A percentile compares a stretch with the other conserved stretches of the same genome.
phyloP scores from a whole-genome alignment of 2,797 vertebrate genomes.

The Coluber constrictor region DNA sequence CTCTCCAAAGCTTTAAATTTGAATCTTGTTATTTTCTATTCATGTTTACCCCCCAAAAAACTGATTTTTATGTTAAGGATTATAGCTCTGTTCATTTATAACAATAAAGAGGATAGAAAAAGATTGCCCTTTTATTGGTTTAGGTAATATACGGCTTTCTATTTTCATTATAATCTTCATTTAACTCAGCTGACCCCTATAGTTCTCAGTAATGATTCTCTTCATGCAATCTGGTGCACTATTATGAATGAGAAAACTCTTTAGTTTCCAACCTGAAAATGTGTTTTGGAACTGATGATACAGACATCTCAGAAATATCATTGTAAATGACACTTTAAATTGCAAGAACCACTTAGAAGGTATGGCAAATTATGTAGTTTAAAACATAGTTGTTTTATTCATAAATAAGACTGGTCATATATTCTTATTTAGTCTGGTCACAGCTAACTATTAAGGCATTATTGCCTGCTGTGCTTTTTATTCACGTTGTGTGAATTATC shows the following conservation, averaged over 20 bases:
- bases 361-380: neutral
- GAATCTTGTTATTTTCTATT: neutral
- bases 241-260: neutral
- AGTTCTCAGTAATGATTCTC: conserved; percentile 7
- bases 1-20: neutral
- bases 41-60: neutral
- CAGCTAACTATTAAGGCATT: neutral
- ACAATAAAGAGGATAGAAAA: conserved; percentile 34
- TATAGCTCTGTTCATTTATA: conserved; percentile 8
- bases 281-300: neutral
- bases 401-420: neutral
- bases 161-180: conserved; percentile 25
- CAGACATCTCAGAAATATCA: neutral
- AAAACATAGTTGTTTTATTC: neutral
- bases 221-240: conserved; percentile 12
- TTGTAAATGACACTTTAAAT: neutral
- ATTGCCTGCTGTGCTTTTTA: neutral
- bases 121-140: conserved; percentile 9
- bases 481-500: neutral
- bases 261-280: neutral
- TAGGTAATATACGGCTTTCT: conserved; percentile 16
- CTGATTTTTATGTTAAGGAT: conserved; percentile 16
- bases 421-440: neutral
- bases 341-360: neutral
- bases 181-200: conserved; percentile 11